phyloP scores from a whole-genome alignment of 2,113 vertebrate genomes.

The Rissa tridactyla region DNA sequence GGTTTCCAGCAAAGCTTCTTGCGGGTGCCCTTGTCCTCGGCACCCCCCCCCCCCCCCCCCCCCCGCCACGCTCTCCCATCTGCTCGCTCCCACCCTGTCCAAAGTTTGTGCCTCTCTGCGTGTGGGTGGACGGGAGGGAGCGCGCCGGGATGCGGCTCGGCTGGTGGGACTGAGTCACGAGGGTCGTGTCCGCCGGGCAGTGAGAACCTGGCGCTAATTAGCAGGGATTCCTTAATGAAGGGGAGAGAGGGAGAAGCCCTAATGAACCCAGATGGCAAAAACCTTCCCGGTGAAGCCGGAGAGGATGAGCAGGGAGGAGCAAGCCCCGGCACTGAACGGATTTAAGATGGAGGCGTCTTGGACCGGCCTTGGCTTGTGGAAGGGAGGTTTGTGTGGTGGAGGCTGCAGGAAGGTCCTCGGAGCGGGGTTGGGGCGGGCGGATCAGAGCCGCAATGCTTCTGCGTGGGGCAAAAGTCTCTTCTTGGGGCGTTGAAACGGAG shows the following conservation, averaged over 20 bases:
- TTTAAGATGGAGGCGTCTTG: background rate
- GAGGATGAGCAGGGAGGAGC: background rate
- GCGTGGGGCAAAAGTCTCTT: background rate
- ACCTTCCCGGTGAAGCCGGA: background rate
- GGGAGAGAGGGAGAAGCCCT: background rate
- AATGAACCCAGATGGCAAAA: background rate
- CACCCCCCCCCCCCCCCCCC: no score
- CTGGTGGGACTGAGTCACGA: conserved; percentile 37
- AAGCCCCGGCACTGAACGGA: background rate
- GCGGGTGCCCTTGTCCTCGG: accelerated
- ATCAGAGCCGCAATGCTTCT: background rate
- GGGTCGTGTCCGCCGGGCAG: background rate
- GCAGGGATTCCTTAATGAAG: background rate
- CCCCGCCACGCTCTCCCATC: background rate
- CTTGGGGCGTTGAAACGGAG: background rate
- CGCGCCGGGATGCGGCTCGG: background rate
- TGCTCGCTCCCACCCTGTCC: accelerated
- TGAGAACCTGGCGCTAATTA: background rate
- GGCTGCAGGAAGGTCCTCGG: background rate
- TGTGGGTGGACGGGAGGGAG: background rate
- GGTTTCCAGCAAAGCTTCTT: background rate
- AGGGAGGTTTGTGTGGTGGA: background rate
- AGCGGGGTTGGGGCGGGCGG: background rate
- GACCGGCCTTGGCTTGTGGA: background rate
- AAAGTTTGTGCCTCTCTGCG: accelerated